Conservation (phyloP, 2,113 vertebrate species). For the Anas platyrhynchos region DNA sequence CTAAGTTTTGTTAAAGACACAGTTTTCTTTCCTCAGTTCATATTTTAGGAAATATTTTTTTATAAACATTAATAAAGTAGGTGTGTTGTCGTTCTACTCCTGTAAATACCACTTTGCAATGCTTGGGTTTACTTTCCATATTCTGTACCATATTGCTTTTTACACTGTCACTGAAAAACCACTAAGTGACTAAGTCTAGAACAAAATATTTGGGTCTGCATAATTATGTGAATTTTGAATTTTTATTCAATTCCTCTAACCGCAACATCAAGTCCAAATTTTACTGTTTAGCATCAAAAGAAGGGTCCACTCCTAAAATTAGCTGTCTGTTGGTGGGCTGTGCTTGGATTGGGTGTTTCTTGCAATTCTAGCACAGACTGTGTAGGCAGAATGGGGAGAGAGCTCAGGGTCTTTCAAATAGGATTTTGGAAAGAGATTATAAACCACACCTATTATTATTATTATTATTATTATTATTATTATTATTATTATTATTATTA, state of each 20-base stretch:
- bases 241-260: not conserved
- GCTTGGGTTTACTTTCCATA: not conserved
- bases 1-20: not conserved
- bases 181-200: not conserved
- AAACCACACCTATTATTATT: not conserved
- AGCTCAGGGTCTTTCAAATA: fast-evolving
- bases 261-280: fast-evolving
- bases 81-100: not conserved
- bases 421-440: not conserved
- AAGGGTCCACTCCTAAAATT: not conserved
- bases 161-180: not conserved
- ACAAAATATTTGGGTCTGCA: not conserved
- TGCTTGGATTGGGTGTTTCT: fast-evolving
- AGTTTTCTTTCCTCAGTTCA: not conserved
- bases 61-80: not conserved
- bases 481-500: no score
- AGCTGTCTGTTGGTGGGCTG: fast-evolving
- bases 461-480: not conserved
- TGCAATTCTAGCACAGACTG: not conserved
- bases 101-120: not conserved
- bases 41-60: not conserved
- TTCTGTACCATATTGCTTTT: not conserved
- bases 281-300: not conserved
- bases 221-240: not conserved
- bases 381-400: not conserved